Percentiles rank a stretch among this genome's conserved stretches.
phyloP scores from a whole-genome alignment of 2,797 vertebrate species.

The Myotis pilosus region DNA sequence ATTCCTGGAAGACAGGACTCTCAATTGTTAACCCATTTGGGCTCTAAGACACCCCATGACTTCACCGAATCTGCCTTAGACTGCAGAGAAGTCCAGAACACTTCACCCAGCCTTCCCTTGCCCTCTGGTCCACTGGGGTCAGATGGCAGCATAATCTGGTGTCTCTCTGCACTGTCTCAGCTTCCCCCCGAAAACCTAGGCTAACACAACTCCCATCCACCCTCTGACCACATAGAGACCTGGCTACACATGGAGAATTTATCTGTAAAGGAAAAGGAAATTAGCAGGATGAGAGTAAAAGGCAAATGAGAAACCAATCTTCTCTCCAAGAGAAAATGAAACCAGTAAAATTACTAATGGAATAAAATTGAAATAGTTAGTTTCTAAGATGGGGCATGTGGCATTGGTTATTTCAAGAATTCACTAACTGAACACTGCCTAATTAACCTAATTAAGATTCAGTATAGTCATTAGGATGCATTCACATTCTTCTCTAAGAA shows the following conservation, averaged over 20 bases:
- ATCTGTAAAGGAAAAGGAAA: neutral
- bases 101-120: neutral
- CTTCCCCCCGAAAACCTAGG: neutral
- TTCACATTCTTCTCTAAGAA: slow-evolving; percentile 50
- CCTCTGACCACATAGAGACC: neutral
- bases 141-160: neutral
- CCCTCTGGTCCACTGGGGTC: neutral
- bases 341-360: neutral
- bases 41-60: neutral
- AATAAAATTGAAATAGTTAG: neutral
- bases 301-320: neutral
- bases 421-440: neutral
- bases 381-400: neutral
- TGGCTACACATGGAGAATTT: neutral
- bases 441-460: slow-evolving; percentile 65
- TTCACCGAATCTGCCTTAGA: neutral
- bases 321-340: neutral
- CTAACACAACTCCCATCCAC: neutral
- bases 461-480: slow-evolving; percentile 29
- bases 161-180: neutral
- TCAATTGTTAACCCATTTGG: neutral
- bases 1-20: neutral
- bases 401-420: slow-evolving; percentile 46
- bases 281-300: neutral
- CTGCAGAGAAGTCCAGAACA: neutral